Base-by-base conservation (phyloP, 2,888 invertebrate species). In the Polydesmus complanatus region DNA sequence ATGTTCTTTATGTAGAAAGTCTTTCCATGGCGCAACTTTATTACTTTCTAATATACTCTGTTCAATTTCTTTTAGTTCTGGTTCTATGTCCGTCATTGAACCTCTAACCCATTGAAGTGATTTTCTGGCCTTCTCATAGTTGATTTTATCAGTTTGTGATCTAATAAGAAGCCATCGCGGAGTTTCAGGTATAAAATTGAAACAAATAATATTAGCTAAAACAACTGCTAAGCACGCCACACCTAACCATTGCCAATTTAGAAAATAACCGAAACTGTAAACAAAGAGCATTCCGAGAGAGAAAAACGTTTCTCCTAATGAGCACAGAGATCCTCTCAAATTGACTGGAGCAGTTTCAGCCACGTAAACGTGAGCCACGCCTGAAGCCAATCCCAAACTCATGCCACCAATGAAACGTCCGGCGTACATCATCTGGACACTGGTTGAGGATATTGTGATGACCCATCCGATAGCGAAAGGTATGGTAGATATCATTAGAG, bases 401-500 rank as follows among this genome's bases (percentile, higher is more conserved):
- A 63, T 52, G 27, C 64, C 64, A 27, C 49, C 53, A 23, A 65
- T 3, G 21, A 63, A 54, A 47, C 65, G 60, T 18, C 63, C 64
- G 11, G 60, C 57, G n/a, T 58, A 61, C 21, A 65, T 56, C 2
- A 57, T 48, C 3, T 26, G 54, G 22, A 59, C 52, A 14, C 55
- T 58, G 5, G 58, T 37, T 8, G 54, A 58, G 2, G 53, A 58
- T 11, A 63, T 62, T n/a, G 64, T 47, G 8, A 65, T 48, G 26
- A 63, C 37, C 54, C 65, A 65, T 8, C 62, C 60, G 1, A 62
- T 18, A 25, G 58, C 47, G 55, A 62, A 65, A 1, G 64, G 63
- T n/a, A 62, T 27, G 1, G 60, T 19, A 18, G 60, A 25, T 2
- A 60, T 27, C 21, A 64, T 59, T 19, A 65, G 37, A 1, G 65